phyloP scores from a whole-genome alignment of 2,113 vertebrate genomes.

The Mesocricetus auratus region DNA sequence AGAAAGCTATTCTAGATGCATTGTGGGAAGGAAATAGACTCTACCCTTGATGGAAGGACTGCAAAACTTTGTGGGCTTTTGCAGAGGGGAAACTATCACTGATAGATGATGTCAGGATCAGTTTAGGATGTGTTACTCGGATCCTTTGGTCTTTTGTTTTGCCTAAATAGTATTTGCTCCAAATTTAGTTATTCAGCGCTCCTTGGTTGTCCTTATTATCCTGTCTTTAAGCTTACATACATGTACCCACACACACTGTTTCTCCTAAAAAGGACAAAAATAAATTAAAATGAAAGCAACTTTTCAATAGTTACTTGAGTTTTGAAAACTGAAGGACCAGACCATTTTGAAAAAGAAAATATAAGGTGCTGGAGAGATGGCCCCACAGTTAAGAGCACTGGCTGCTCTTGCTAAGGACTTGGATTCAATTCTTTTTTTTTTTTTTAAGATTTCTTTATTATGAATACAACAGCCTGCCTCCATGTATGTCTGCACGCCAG shows the following conservation, averaged over 20 bases:
- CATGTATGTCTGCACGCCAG: too few species aligned
- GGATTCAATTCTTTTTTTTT: not conserved
- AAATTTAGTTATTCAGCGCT: not conserved
- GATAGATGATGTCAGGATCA: not conserved
- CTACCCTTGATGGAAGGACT: not conserved
- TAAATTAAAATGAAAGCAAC: slow-evolving; percentile 57
- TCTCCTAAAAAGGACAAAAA: slow-evolving; percentile 37
- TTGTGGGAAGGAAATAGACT: slow-evolving; percentile 30
- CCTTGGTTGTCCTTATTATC: slow-evolving; percentile 32
- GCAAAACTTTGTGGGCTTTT: not conserved
- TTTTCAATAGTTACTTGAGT: slow-evolving; percentile 40
- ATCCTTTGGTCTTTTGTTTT: slow-evolving; percentile 40
- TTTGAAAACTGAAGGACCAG: slow-evolving; percentile 54
- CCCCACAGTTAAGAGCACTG: not conserved
- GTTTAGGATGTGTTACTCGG: slow-evolving; percentile 10
- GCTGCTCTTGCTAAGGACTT: not conserved
- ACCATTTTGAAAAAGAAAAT: not conserved
- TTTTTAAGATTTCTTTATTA: too few species aligned
- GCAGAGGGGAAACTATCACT: not conserved
- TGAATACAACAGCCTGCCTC: too few species aligned
- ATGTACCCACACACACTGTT: not conserved
- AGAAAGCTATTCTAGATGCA: slow-evolving; percentile 22
- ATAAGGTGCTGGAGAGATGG: not conserved
- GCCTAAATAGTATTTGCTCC: slow-evolving; percentile 42
- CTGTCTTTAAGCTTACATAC: not conserved